phyloP scores from a whole-genome alignment of 1,140 invertebrate species.

The Bombus balteatus region DNA sequence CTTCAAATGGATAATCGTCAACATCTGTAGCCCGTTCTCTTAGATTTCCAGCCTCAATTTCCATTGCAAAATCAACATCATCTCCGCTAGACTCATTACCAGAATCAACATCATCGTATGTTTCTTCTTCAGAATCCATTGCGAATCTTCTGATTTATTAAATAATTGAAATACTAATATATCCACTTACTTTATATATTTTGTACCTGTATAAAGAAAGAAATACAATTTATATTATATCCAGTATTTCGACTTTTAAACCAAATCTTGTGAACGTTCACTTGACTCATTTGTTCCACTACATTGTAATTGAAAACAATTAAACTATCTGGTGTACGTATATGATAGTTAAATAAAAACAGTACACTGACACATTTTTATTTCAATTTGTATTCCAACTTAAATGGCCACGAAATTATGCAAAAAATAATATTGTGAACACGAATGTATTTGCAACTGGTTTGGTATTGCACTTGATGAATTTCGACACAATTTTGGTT shows the following conservation, averaged over 20 bases:
- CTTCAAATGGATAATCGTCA: conserved; percentile 97
- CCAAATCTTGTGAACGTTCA: not conserved
- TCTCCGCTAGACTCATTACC: conserved; percentile 95
- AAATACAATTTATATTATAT: not conserved
- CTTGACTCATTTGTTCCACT: not conserved
- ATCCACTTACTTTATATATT: conserved; percentile 17
- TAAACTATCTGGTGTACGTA: not conserved
- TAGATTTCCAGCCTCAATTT: conserved; percentile 90
- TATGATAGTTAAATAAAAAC: conserved; percentile 14
- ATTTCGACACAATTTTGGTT: not conserved
- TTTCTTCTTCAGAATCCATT: conserved; percentile 96
- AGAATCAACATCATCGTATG: conserved; percentile 94
- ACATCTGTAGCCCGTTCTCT: conserved; percentile 90
- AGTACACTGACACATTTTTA: conserved; percentile 7
- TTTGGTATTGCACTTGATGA: not conserved
- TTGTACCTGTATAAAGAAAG: conserved; percentile 25
- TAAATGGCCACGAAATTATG: not conserved
- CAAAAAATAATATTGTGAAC: too few relatives aligned
- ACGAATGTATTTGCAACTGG: not conserved
- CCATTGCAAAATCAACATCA: conserved; percentile 96
- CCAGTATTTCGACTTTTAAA: not conserved
- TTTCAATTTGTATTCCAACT: not conserved
- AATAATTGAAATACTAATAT: conserved; percentile 1
- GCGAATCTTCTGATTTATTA: conserved; percentile 24
- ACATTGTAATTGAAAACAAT: not conserved